phyloP scores from a whole-genome alignment of 2,888 invertebrate species.

The Agrotis ipsilon region DNA sequence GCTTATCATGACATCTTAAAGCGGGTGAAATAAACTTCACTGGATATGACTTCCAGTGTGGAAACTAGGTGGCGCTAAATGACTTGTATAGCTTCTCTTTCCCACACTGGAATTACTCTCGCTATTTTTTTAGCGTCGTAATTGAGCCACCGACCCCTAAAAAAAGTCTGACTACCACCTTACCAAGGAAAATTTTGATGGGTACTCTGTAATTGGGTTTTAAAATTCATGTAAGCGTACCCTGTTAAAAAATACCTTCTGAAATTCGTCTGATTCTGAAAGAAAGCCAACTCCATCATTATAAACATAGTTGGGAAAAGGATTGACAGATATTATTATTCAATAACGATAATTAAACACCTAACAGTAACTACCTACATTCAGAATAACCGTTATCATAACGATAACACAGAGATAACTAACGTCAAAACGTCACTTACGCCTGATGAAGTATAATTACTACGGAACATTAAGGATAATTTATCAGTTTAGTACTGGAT shows the following conservation, averaged over 20 bases:
- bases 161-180: not conserved
- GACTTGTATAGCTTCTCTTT: no score
- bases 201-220: not conserved
- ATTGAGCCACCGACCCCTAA: no score
- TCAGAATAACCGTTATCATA: slow-evolving; percentile 8
- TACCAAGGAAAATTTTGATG: not conserved
- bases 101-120: no score
- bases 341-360: not conserved
- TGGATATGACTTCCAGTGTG: no score
- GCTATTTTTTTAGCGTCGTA: no score
- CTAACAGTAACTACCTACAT: not conserved
- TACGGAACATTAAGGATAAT: slow-evolving; percentile 39
- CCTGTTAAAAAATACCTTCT: not conserved
- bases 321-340: no score
- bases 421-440: slow-evolving; percentile 36
- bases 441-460: slow-evolving; percentile 45
- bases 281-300: not conserved
- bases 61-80: no score
- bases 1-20: no score
- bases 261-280: not conserved
- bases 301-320: not conserved
- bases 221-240: not conserved
- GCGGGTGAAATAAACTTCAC: no score
- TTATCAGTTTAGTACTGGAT: slow-evolving; percentile 52
- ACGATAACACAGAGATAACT: slow-evolving; percentile 26